Evolutionary conservation across 2,113 vertebrate genomes (phyloP), one percentile per base, ranked within the genome.

Genomic region (Ammodytes dubius): DNA sequence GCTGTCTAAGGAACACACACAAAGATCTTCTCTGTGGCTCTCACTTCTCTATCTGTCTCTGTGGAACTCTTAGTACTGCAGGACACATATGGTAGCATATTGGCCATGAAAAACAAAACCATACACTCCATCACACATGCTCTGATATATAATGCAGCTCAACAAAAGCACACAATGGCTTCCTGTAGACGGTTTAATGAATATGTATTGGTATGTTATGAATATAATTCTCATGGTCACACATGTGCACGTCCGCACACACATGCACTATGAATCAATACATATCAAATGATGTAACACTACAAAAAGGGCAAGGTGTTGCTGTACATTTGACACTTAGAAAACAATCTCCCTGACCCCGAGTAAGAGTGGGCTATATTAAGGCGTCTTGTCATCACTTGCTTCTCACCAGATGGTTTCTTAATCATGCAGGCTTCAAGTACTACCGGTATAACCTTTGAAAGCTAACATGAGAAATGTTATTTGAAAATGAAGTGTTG

Each of bases 231-330:
- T 67, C 27, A 6, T 0, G 2, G 9, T 54, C 71, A 27, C 47
- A 56, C 35, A 56, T 12, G 2, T 37, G 19, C 17, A 65, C 58
- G 66, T 15, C 12, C 15, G 8, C 50, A 61, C 19, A 61, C 14
- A 7, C 5, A 42, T 11, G 19, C n/a, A 19, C 6, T 13, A 14
- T 45, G 64, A 85, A 82, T 71, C 56, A 72, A 56, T 82, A 70
- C 46, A 40, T 40, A 66, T 82, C 58, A 79, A 85, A 77, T 76
- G 70, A 77, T 82, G 17, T 53, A 77, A 79, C 67, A 64, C 59
- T 69, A 9, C 15, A 14, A 79, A 83, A 79, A 75, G 50, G 67
- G 35, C 49, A 61, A n/a, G n/a, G n/a, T 15, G 0, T 68, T 14
- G 47, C 39, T 47, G 75, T 76, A 70, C 57, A 76, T 73, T 40